Evolutionary conservation across 2,888 invertebrate genomes (phyloP).

Genomic region (Tinea semifulvella): DNA sequence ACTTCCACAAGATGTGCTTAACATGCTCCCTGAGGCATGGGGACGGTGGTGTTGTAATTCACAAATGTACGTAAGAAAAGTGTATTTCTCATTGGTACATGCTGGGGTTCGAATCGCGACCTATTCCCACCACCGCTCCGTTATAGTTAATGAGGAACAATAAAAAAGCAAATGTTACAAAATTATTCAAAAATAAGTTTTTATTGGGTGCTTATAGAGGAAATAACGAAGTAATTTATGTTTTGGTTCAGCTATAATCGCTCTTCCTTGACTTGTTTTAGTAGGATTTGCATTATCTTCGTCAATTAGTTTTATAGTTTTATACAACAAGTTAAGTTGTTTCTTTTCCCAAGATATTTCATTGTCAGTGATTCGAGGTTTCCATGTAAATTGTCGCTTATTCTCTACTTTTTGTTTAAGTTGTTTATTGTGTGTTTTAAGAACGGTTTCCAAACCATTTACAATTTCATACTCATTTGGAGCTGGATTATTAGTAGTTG

Average conservation of each 20-base stretch:
- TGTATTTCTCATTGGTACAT: too few relatives aligned
- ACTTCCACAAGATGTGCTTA: too few relatives aligned
- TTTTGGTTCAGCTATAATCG: constrained; percentile 2
- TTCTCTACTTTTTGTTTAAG: constrained; percentile 35
- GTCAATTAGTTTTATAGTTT: constrained; percentile 36
- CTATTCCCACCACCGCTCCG: not conserved
- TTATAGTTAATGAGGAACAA: not conserved
- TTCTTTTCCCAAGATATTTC: constrained; percentile 20
- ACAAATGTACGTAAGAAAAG: too few relatives aligned
- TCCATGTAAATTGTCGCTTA: constrained; percentile 31
- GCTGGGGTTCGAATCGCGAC: too few relatives aligned
- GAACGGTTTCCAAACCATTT: constrained; percentile 38
- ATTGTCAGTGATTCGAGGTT: constrained; percentile 18
- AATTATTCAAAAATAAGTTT: not conserved
- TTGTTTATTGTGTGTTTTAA: constrained; percentile 39
- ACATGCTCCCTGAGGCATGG: too few relatives aligned
- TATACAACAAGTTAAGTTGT: constrained; percentile 29
- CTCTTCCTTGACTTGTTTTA: constrained; percentile 18
- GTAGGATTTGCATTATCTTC: not conserved
- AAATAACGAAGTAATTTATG: constrained; percentile 29
- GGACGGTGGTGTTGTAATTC: too few relatives aligned
- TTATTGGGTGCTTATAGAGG: constrained; percentile 21
- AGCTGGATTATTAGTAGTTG: constrained; percentile 27
- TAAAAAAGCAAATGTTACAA: not conserved
- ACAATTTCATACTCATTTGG: constrained; percentile 38